Evolutionary conservation across 2,888 invertebrate species (phyloP).

Genomic region (Dicyrtomina minuta): DNA sequence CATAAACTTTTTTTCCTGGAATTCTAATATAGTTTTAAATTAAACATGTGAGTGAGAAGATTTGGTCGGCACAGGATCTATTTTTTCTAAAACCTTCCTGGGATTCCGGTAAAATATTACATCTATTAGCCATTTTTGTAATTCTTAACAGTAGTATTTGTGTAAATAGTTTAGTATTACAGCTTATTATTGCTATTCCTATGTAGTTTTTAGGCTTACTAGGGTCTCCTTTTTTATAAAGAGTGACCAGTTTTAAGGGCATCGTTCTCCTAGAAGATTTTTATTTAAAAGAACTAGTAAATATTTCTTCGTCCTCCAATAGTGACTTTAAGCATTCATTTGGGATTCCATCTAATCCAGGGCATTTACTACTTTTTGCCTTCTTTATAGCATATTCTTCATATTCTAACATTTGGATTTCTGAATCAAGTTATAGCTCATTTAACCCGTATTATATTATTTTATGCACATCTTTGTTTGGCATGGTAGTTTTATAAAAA

Average conservation of each 20-base stretch:
- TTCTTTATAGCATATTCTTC: slow-evolving; percentile 13
- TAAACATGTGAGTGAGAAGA: slow-evolving; percentile 29
- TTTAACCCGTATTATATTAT: not conserved
- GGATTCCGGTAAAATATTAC: slow-evolving; percentile 32
- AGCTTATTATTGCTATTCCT: slow-evolving; percentile 33
- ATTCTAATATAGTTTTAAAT: slow-evolving; percentile 10
- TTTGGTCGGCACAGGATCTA: slow-evolving; percentile 31
- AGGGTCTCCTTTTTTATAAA: slow-evolving; percentile 39
- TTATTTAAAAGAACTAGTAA: slow-evolving; percentile 22
- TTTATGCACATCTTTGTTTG: no score
- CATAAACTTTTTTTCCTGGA: slow-evolving; percentile 15
- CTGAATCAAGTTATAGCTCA: not conserved
- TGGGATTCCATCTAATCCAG: slow-evolving; percentile 35
- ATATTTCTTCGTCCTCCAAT: not conserved
- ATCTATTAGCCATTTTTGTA: slow-evolving; percentile 21
- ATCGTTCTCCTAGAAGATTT: slow-evolving; percentile 11
- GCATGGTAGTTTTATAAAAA: not conserved
- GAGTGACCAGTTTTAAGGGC: slow-evolving; percentile 32
- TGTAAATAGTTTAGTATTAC: slow-evolving; percentile 37
- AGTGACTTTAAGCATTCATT: slow-evolving; percentile 42
- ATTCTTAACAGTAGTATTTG: slow-evolving; percentile 30
- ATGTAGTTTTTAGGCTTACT: slow-evolving; percentile 37
- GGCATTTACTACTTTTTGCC: slow-evolving; percentile 27
- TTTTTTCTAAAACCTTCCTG: slow-evolving; percentile 36
- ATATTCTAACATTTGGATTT: slow-evolving; percentile 32